Evolutionary conservation across 92 coral and sea anemone species (phyloP).

Genomic region (Heteractis magnifica): DNA sequence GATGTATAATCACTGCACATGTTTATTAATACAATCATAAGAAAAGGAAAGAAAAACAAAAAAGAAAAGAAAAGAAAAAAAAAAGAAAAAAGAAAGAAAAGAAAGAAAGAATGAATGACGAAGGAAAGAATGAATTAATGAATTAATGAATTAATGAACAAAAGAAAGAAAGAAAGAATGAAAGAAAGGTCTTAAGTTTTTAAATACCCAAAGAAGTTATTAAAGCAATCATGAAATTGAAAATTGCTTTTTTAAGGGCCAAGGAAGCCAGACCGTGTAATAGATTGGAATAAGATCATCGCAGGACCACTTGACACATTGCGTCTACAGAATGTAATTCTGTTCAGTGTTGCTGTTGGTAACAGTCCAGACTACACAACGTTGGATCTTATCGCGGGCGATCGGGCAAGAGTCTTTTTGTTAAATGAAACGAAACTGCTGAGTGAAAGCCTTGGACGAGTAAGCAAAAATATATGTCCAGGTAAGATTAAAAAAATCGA

Average conservation of each 20-base stretch:
- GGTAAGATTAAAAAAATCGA: neutral
- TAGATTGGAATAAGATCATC: constrained; percentile 12
- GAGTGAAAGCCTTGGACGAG: constrained; percentile 25
- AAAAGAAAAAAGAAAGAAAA: no score
- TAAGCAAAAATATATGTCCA: constrained; percentile 20
- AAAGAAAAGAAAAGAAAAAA: no score
- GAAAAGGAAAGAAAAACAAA: no score
- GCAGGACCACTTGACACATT: constrained; percentile 10
- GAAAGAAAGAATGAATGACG: no score
- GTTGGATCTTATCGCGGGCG: constrained; percentile 33
- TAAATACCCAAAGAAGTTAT: neutral
- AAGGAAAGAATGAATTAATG: no score
- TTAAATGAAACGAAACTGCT: neutral
- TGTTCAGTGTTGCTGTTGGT: constrained; percentile 23
- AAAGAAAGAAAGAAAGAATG: no score
- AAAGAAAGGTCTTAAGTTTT: no score
- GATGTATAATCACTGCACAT: no score
- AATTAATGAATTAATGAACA: no score
- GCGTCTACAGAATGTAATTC: constrained; percentile 7
- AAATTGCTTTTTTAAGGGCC: neutral
- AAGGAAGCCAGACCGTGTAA: constrained; percentile 14
- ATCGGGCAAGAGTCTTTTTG: constrained; percentile 35
- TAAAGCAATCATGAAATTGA: neutral
- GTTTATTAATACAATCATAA: no score
- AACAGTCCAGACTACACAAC: constrained; percentile 15